Percentiles rank a stretch among this genome's conserved stretches.
Conservation (phyloP, 2,888 invertebrate genomes). For the Apotomis betuletana region DNA sequence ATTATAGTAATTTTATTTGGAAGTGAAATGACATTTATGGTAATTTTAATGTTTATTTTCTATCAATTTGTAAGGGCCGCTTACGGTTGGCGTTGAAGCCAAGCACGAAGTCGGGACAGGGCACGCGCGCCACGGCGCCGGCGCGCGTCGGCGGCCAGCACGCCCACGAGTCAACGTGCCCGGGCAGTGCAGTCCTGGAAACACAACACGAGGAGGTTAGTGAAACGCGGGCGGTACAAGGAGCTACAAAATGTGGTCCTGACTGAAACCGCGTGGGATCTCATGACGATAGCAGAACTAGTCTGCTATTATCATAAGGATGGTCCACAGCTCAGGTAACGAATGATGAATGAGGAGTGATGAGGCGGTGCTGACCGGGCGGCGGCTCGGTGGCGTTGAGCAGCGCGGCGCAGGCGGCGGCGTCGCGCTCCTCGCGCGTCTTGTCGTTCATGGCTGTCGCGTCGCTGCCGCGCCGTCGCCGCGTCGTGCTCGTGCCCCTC, state of each 20-base stretch:
- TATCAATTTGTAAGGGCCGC: conserved; percentile 55
- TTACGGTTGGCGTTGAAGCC: conserved; percentile 89
- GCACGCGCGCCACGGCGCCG: conserved; percentile 84
- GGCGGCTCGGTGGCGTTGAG: conserved; percentile 61
- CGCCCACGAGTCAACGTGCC: conserved; percentile 92
- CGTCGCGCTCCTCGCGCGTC: conserved; percentile 29
- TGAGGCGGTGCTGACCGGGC: conserved; percentile 47
- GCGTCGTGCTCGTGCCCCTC: not conserved
- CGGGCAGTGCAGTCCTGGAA: conserved; percentile 85
- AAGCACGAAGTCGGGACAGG: conserved; percentile 89
- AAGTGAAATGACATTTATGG: too few species aligned
- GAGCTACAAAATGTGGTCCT: too few species aligned
- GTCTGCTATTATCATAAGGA: too few species aligned
- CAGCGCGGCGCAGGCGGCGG: conserved; percentile 29
- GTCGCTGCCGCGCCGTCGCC: conserved; percentile 1
- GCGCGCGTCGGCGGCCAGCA: conserved; percentile 90
- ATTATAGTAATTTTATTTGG: too few species aligned
- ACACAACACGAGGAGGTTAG: not conserved
- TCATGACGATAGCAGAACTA: too few species aligned
- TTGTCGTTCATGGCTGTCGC: conserved; percentile 29
- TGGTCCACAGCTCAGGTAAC: too few species aligned
- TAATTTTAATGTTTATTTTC: too few species aligned
- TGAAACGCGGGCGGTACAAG: too few species aligned
- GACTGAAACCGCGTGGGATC: too few species aligned
- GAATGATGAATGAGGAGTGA: not conserved